These are phyloP conservation scores for Oreonectes daqikongensis DNA, from an alignment of 2,797 vertebrate species.

Conservation along the genomic window DNA sequence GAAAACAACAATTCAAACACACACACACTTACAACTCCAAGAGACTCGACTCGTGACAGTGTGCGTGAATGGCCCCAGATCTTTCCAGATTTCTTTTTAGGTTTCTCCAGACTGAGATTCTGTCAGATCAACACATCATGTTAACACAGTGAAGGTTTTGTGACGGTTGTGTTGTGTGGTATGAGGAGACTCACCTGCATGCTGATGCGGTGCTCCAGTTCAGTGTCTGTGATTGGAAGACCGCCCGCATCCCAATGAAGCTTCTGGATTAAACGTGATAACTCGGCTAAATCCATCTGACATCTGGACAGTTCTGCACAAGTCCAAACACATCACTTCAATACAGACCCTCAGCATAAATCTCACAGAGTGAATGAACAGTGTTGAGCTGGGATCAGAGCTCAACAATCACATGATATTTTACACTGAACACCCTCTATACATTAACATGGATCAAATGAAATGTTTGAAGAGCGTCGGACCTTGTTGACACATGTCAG, in stretches of 20 bases:
- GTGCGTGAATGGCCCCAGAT: constrained; percentile 72
- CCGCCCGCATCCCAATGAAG: constrained; percentile 85
- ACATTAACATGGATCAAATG: too few relatives aligned
- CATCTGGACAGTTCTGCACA: constrained; percentile 82
- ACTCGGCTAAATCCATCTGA: constrained; percentile 82
- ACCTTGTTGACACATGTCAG: constrained; percentile 80
- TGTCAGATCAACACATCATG: constrained; percentile 44
- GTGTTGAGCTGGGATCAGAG: too few relatives aligned
- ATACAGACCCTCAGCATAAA: too few relatives aligned
- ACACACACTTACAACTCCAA: constrained; percentile 7
- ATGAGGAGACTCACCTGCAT: constrained; percentile 78
- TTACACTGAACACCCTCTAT: too few relatives aligned
- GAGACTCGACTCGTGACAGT: constrained; percentile 66
- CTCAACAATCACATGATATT: too few relatives aligned
- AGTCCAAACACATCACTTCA: background rate
- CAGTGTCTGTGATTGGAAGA: constrained; percentile 73
- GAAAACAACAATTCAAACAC: too few relatives aligned
- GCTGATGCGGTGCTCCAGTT: constrained; percentile 83
- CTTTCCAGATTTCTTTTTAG: constrained; percentile 69
- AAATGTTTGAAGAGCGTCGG: constrained; percentile 35
- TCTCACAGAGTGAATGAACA: too few relatives aligned
- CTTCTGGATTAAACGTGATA: constrained; percentile 82
- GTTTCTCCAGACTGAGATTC: constrained; percentile 76
- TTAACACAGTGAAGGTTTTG: background rate
- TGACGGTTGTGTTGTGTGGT: background rate